Percentiles rank a stretch among this genome's conserved stretches.
Conservation (phyloP, 1,140 invertebrate genomes). For the Phymastichus coffea region DNA sequence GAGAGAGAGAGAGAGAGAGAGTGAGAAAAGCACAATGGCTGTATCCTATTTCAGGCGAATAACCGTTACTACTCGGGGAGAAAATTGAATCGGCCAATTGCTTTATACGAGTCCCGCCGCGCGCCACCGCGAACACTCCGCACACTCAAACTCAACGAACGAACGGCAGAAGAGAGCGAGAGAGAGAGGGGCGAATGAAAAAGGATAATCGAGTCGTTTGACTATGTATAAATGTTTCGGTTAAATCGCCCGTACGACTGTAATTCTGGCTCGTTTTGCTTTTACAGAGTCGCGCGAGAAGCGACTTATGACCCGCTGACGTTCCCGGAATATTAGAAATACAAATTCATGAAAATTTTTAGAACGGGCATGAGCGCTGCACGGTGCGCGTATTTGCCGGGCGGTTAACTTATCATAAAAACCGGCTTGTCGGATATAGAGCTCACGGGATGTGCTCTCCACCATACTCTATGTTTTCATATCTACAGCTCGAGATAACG, state of each 20-base stretch:
- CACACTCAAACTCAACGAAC: background rate
- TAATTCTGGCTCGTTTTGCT: background rate
- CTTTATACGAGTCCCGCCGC: slow-evolving; percentile 6
- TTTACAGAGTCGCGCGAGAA: background rate
- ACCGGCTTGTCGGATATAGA: slow-evolving; percentile 16
- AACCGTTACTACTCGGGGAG: slow-evolving; percentile 18
- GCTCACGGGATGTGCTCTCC: background rate
- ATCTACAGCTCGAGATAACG: too few species aligned
- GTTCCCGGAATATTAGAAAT: slow-evolving; percentile 11
- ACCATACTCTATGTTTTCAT: background rate
- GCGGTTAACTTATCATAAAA: slow-evolving; percentile 12
- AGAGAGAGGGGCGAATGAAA: background rate
- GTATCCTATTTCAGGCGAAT: slow-evolving; percentile 6
- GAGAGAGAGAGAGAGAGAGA: too few species aligned
- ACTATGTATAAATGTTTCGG: background rate
- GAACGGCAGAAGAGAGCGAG: background rate
- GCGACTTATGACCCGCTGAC: background rate
- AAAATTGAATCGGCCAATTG: slow-evolving; percentile 26
- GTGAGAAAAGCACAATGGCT: too few species aligned
- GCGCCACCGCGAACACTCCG: slow-evolving; percentile 7
- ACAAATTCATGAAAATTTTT: slow-evolving; percentile 18
- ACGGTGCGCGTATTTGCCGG: background rate
- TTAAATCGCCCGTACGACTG: slow-evolving; percentile 3
- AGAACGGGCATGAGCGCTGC: too few species aligned
- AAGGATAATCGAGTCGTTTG: background rate